Evolutionary conservation across 2,113 vertebrate species (phyloP), one percentile per base, ranked within the genome.

Genomic region (Petaurus breviceps): DNA sequence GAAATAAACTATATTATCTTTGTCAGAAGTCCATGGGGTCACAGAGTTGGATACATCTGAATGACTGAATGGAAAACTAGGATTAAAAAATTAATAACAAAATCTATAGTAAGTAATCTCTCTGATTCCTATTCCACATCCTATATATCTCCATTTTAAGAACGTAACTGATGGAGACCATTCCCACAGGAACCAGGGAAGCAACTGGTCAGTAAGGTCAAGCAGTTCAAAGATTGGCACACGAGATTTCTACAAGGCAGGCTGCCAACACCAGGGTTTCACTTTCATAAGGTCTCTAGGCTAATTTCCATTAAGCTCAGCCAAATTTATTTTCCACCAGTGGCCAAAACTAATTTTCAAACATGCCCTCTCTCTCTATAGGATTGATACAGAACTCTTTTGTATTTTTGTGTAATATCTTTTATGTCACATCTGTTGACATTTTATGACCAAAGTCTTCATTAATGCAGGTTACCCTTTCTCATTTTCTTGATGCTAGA

Each of bases 391-490:
- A 37, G n/a, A 93, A 91, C 31, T 57, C 93, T 95, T 50, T 43
- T 51, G 91, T 84, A 93, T 1, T 3, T 91, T 47, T 49, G 46
- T 25, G 6, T 91, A 68, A 93, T 94, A 91, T 93, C 84, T 89
- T 91, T 89, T 51, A 52, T 68, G 94, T 96, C 94, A 95, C 90
- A 94, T 94, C 52, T 91, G 52, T 55, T 96, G 92, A 93, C 96
- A 95, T 95, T 97, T 98, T 94, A 97, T 97, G 94, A 96, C 43
- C 49, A 96, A 84, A 93, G 91, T 95, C 96, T 97, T 97, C 97
- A 97, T 95, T 97, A 95, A 96, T 91, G 93, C 92, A n/a, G 51
- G 94, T 97, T 96, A 97, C 46, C 95, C 8, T 50, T 93, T 95
- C 92, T 94, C 93, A 94, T 95, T 49, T 94, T 93, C 53, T 1